These are phyloP conservation scores for Penaeus japonicus DNA, from an alignment of 1,140 invertebrate genomes.

Conservation along the genomic window DNA sequence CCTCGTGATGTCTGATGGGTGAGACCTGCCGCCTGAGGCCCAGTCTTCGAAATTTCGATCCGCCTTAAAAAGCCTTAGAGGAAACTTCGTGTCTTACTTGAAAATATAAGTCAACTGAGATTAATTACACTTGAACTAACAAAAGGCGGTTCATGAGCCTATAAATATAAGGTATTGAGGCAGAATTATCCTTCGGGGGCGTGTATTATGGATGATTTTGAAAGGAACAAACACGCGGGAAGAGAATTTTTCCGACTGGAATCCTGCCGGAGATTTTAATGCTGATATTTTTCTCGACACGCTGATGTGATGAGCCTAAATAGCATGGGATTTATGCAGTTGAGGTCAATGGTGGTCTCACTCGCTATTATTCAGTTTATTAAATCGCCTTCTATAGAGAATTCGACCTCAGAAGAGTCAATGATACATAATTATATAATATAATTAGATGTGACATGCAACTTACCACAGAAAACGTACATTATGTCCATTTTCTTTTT, in stretches of 20 bases:
- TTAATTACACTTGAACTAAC: too few species aligned
- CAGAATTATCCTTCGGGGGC: not conserved
- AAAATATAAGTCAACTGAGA: too few species aligned
- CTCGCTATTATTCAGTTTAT: not conserved
- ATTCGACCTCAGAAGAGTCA: not conserved
- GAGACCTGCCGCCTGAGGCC: too few species aligned
- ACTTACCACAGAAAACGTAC: constrained; percentile 37
- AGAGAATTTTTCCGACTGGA: constrained; percentile 39
- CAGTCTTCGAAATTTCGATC: too few species aligned
- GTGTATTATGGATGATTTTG: not conserved
- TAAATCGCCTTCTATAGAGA: not conserved
- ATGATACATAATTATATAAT: constrained; percentile 32
- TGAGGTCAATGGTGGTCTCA: not conserved
- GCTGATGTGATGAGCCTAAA: constrained; percentile 36
- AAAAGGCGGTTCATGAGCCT: too few species aligned
- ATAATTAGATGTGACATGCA: constrained; percentile 47
- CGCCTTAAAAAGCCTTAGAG: too few species aligned
- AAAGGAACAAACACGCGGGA: not conserved
- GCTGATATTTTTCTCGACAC: constrained; percentile 48
- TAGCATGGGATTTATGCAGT: constrained; percentile 17
- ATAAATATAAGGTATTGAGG: too few species aligned
- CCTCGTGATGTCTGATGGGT: too few species aligned
- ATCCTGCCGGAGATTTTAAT: constrained; percentile 52
- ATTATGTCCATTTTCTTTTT: constrained; percentile 23
- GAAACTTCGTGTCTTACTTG: too few species aligned